Base-by-base conservation (phyloP, 2,797 vertebrate species). In the Rhinichthys osculus region DNA sequence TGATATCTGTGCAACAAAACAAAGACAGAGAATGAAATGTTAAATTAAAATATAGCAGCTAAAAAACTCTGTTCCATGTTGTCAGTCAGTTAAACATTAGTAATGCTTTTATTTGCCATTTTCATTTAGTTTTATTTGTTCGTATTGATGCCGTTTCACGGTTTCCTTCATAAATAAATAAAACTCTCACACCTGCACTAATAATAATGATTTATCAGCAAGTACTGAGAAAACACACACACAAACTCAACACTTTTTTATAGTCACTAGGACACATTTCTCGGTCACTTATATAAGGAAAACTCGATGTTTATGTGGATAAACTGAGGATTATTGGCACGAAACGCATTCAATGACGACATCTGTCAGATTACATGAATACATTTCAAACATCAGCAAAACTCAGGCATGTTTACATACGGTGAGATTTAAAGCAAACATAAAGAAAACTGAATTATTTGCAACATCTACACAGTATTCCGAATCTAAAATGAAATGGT, bases 1-100 rank as follows among this genome's bases (percentile, higher is more conserved):
- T 86, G 62, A 16, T 14, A 30, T 82, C 87, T 91, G 89, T 89
- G 89, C 91, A 91, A 90, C 50, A 67, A 89, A 86, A 86, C 89
- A 80, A 88, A 92, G 91, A 80, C 64, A 42, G 85, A 89, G 88
- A 91, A 90, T 90, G 89, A 78, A 79, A 92, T 81, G 79, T 93
- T 92, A 92, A 93, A 93, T 93, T 90, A 91, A 89, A 93, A 92
- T 89, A 88, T 72, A 64, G 73, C 73, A 84, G 80, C 84, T 83
- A 83, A 44, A 87, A 85, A 74, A 54, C 70, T 76, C 47, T 21
- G 73, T 81, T 85, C 83, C 79, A 66, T 64, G 40, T 59, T 7
- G 14, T 89, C 72, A 81, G 84, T 79, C 73, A 19, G 67, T 73
- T 76, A 59, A 84, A 38, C 14, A 72, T 70, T 76, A 82, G 9